phyloP scores from a whole-genome alignment of 1,140 invertebrate genomes.

The Antheraea mylitta region DNA sequence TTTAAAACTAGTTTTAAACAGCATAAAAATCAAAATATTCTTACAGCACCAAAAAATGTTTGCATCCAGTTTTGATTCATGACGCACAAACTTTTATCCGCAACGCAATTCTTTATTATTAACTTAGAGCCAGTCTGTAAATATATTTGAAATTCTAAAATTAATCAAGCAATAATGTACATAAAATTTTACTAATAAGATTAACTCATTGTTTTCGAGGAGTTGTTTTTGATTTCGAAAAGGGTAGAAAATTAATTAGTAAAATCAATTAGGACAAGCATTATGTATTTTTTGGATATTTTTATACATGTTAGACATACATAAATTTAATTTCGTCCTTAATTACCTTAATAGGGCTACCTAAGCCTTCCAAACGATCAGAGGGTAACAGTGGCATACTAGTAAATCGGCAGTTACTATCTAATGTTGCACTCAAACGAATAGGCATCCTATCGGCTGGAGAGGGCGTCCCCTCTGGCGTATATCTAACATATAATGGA shows the following conservation, averaged over 20 bases:
- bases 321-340: too few species aligned
- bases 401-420: constrained; percentile 64
- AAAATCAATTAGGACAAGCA: too few species aligned
- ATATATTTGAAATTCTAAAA: neutral
- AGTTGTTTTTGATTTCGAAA: too few species aligned
- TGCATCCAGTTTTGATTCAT: constrained; percentile 73
- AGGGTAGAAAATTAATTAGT: too few species aligned
- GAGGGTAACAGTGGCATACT: constrained; percentile 53
- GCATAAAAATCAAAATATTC: constrained; percentile 18
- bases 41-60: constrained; percentile 68
- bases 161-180: neutral
- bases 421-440: constrained; percentile 51
- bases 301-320: too few species aligned
- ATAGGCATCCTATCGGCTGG: constrained; percentile 64
- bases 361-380: constrained; percentile 55
- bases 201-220: too few species aligned
- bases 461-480: constrained; percentile 43
- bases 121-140: constrained; percentile 63
- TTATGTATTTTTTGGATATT: too few species aligned
- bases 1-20: constrained; percentile 14
- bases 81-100: constrained; percentile 62
- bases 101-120: constrained; percentile 64
- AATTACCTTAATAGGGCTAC: constrained; percentile 55
- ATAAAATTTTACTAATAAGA: too few species aligned
- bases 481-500: constrained; percentile 61